Conservation (phyloP, 1,140 invertebrate species). For the Acyrthosiphon pisum region DNA sequence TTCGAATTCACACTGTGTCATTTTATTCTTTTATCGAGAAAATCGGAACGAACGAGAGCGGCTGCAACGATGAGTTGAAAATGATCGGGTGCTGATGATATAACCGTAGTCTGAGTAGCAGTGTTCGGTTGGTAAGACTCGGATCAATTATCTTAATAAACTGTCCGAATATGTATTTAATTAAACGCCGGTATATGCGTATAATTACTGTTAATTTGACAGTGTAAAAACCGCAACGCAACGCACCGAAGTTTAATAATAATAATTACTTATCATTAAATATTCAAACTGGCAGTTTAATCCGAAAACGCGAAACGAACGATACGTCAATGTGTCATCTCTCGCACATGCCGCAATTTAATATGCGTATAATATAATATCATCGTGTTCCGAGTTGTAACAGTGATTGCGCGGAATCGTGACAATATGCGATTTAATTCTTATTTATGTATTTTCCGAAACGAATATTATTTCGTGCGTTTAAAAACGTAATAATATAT, state of each 20-base stretch:
- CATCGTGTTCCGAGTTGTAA: not conserved
- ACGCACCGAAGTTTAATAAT: not conserved
- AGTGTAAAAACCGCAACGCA: not conserved
- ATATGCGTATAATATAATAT: not conserved
- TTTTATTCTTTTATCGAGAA: not conserved
- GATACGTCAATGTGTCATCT: not conserved
- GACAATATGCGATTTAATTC: not conserved
- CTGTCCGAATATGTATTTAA: not conserved
- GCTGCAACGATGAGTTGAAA: not conserved
- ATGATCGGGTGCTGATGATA: not conserved
- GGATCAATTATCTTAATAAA: not conserved
- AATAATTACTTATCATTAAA: not conserved
- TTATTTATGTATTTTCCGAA: not conserved
- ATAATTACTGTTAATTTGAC: not conserved
- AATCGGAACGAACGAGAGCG: not conserved
- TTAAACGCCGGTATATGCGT: not conserved
- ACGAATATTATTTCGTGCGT: not conserved
- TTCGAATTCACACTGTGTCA: not conserved
- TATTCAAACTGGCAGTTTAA: not conserved
- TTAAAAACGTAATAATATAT: not conserved
- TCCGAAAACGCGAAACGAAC: not conserved
- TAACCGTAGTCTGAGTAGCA: not conserved
- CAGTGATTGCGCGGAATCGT: not conserved
- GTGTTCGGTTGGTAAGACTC: not conserved
- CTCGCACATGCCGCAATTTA: not conserved